These are phyloP conservation scores for Smittia sp. DNA, from an alignment of 2,888 invertebrate genomes.

Conservation along the genomic window DNA sequence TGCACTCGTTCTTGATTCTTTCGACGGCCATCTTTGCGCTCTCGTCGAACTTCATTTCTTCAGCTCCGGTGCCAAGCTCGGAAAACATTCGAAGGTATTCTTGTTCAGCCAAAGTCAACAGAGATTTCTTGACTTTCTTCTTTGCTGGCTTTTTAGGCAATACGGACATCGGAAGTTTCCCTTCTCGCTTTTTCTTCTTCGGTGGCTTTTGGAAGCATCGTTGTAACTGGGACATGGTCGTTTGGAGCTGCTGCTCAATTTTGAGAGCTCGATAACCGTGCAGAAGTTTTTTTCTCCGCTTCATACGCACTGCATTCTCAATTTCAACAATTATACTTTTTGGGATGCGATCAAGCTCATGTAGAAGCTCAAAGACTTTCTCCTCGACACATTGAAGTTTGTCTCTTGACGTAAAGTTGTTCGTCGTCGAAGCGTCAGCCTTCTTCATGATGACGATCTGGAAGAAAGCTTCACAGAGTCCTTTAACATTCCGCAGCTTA, in stretches of 20 bases:
- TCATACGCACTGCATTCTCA: conserved; percentile 47
- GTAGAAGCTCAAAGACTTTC: conserved; percentile 42
- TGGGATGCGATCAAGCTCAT: conserved; percentile 48
- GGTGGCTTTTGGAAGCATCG: conserved; percentile 49
- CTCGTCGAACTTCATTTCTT: neutral
- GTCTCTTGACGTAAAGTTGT: neutral
- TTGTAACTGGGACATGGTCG: conserved; percentile 49
- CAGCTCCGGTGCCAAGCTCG: neutral
- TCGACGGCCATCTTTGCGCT: neutral
- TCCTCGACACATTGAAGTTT: neutral
- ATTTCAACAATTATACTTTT: conserved; percentile 44
- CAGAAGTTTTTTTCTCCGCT: conserved; percentile 46
- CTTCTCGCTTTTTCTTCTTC: conserved; percentile 44
- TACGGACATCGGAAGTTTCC: neutral
- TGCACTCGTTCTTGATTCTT: conserved; percentile 10
- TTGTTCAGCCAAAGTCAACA: neutral
- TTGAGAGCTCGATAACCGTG: conserved; percentile 49
- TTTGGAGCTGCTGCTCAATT: conserved; percentile 49
- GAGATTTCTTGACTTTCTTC: neutral
- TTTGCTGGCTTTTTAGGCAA: neutral
- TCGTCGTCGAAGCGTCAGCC: neutral
- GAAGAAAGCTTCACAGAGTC: neutral
- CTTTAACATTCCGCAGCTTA: neutral
- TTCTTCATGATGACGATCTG: neutral
- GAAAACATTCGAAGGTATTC: neutral